Evolutionary conservation across 2,797 vertebrate genomes (phyloP), one percentile per base, ranked within the genome.

Genomic region (Sebastiscus tertius): DNA sequence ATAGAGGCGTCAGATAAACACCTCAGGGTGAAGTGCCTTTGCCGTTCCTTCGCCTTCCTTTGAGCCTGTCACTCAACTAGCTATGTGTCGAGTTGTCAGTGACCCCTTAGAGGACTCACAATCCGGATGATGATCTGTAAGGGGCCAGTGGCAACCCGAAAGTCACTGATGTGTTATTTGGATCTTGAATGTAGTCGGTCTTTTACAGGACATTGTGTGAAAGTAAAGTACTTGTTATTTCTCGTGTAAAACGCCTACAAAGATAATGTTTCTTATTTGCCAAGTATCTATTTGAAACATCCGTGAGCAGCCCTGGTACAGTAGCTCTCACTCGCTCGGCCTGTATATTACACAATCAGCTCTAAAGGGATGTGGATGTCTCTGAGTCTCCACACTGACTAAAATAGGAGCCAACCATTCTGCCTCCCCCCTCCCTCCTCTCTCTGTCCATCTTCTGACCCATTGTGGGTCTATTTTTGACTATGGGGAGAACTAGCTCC

Each of bases 401-500:
- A 91, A 94, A 96, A 95, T 95, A 93, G 91, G 85, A 84, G 65
- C 72, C 82, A 82, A 86, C 81, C 85, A 63, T 83, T 87, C 87
- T 87, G 81, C 86, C 86, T 85, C 83, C 81, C 84, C 16, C 20
- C 49, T 8, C 20, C 49, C 8, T 54, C 49, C 49, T n/a, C 88
- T n/a, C 88, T 85, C 83, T 88, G 87, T 92, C 91, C 88, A 88
- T 89, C 90, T 80, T 91, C 86, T 95, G 89, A 93, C 82, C 93
- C 91, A 94, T 94, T 95, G 94, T 95, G 81, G 84, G 83, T 83
- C 92, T 96, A 96, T 96, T 95, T 95, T 88, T 92, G 93, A 92
- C 87, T 34, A 13, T 54, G 87, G 91, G 88, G 85, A 82, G 92
- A 72, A 88, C 83, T 64, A 81, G 86, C 77, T 88, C 46, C 89